Base-by-base conservation (phyloP, 92 coral and sea anemone species). In the Virgularia gustaviana region DNA sequence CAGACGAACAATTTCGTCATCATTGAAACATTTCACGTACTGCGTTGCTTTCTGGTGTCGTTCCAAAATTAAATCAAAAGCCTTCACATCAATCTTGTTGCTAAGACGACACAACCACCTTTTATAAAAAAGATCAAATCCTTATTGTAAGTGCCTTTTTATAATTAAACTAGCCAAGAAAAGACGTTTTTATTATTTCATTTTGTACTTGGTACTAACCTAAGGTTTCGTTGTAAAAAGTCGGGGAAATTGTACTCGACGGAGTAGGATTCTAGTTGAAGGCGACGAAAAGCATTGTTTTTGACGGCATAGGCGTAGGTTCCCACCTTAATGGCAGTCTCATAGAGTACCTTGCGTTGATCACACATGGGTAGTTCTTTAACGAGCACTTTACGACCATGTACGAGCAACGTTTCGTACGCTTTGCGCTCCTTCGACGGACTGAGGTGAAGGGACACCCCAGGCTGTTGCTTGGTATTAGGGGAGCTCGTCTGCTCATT, bases 1-100 rank as follows among this genome's bases (percentile, higher is more conserved):
- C 11, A 67, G 4, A 34, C 35, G 52, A 16, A 67, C 24, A 3
- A 67, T 11, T 32, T 67, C 74, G 20, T 67, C 74, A 34, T 67
- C 74, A 44, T 47, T 47, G 33, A 67, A 67, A 24, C 60, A 67
- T 49, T 47, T 49, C 28, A 24, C 74, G 3, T 58, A 18, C 12
- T 60, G 59, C n/a, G 60, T 9, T 4, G 16, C 25, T 36, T 22
- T n/a, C 36, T 18, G 74, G 13, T 67, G 74, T 49, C 45, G 15
- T 32, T 67, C 74, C 41, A 67, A 6, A 22, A 67, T 49, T 16
- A 67, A 16, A 19, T 67, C 74, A 67, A 67, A 67, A 27, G 74
- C 74, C 24, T 49, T 67, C 60, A 45, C 74, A 67, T 54, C 74
- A 49, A 67, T 67, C 74, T 67, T 67, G n/a, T n/a, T 36, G 22